A percentile compares a stretch with the other conserved stretches of the same genome.
phyloP scores from a whole-genome alignment of 2,888 invertebrate species.

The Drosophila colorata region DNA sequence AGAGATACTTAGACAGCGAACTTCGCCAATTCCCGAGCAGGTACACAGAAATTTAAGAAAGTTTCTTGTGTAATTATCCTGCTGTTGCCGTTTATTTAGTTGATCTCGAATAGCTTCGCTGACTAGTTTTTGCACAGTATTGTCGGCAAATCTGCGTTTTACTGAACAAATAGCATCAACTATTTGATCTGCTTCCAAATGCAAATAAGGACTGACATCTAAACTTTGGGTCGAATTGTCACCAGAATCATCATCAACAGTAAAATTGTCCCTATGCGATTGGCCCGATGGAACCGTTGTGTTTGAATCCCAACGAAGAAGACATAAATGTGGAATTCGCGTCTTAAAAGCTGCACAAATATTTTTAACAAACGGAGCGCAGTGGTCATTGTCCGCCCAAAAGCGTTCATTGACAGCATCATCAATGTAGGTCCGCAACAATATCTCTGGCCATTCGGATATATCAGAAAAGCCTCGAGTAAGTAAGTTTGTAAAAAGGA shows the following conservation, averaged over 20 bases:
- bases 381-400: slow-evolving; percentile 97
- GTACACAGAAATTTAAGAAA: slow-evolving; percentile 94
- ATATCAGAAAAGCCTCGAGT: slow-evolving; percentile 93
- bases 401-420: slow-evolving; percentile 96
- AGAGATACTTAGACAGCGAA: slow-evolving; percentile 84
- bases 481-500: slow-evolving; percentile 93
- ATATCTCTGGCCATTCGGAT: slow-evolving; percentile 95
- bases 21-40: slow-evolving; percentile 94
- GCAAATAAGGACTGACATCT: slow-evolving; percentile 84
- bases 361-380: slow-evolving; percentile 96
- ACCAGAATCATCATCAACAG: slow-evolving; percentile 86
- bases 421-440: slow-evolving; percentile 97
- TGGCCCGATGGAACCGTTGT: slow-evolving; percentile 56
- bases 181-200: slow-evolving; percentile 83
- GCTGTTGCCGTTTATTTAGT: slow-evolving; percentile 92
- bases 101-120: slow-evolving; percentile 95
- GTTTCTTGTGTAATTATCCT: slow-evolving; percentile 94
- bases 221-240: slow-evolving; percentile 84
- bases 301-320: slow-evolving; percentile 73
- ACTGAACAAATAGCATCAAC: slow-evolving; percentile 86
- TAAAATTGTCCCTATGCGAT: slow-evolving; percentile 64
- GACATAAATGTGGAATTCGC: slow-evolving; percentile 77
- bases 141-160: slow-evolving; percentile 87
- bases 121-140: slow-evolving; percentile 89
- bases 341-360: slow-evolving; percentile 88